These are phyloP conservation scores for Muntiacus muntjak DNA, from an alignment of 2,113 vertebrate species.

Conservation along the genomic window DNA sequence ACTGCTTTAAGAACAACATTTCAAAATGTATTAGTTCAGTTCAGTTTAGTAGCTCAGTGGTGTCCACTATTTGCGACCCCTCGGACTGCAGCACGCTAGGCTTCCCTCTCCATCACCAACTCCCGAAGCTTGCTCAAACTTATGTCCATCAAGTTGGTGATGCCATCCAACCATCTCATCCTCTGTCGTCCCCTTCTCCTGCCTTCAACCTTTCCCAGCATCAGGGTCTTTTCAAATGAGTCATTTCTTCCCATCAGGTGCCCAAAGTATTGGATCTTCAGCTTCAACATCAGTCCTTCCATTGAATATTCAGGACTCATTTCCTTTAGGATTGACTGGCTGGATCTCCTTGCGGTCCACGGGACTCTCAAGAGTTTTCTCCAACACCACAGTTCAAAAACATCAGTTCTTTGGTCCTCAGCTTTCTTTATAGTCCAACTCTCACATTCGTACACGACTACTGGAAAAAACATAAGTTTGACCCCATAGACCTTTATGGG, in stretches of 20 bases:
- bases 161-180: neutral
- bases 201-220: neutral
- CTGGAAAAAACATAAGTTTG: neutral
- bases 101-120: neutral
- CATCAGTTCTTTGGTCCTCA: neutral
- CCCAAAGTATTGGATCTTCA: neutral
- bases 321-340: neutral
- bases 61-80: neutral
- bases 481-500: neutral
- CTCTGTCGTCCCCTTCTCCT: neutral
- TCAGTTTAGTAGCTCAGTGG: neutral
- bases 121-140: neutral
- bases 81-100: accelerated
- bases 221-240: neutral
- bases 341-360: neutral
- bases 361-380: neutral
- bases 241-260: neutral
- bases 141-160: neutral
- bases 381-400: neutral
- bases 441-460: neutral
- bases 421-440: neutral
- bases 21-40: neutral
- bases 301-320: neutral
- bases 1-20: neutral
- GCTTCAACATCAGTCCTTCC: neutral